These are phyloP conservation scores for Pachyrhynchus sulphureomaculatus DNA, from an alignment of 1,140 invertebrate genomes.

Conservation along the genomic window DNA sequence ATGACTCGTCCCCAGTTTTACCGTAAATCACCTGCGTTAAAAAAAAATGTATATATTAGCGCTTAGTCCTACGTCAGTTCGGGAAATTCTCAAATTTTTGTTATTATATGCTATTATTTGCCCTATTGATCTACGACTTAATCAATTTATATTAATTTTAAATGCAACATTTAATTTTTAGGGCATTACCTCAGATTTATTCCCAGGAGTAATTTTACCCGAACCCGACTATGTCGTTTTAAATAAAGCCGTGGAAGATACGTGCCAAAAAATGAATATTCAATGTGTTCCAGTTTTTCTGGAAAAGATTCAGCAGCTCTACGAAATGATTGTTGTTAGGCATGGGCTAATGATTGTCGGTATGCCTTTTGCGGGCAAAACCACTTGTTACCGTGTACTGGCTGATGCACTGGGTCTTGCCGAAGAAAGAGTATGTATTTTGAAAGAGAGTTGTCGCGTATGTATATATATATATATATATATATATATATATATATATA, in stretches of 20 bases:
- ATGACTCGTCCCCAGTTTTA: too few relatives aligned
- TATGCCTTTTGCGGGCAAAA: slow-evolving; percentile 87
- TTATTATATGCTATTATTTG: too few relatives aligned
- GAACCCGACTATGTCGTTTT: slow-evolving; percentile 70
- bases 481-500: too few relatives aligned
- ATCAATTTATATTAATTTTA: too few relatives aligned
- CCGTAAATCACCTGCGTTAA: too few relatives aligned
- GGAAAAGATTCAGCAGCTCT: slow-evolving; percentile 89
- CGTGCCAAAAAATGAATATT: slow-evolving; percentile 74
- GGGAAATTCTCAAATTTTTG: too few relatives aligned
- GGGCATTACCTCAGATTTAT: slow-evolving; percentile 90
- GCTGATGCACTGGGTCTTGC: slow-evolving; percentile 77
- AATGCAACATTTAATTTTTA: too few relatives aligned
- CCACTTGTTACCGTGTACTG: slow-evolving; percentile 73
- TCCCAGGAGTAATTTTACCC: slow-evolving; percentile 77
- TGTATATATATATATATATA: too few relatives aligned
- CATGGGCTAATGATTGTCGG: slow-evolving; percentile 91
- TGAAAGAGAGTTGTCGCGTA: background rate
- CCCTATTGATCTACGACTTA: too few relatives aligned
- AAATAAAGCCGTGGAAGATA: slow-evolving; percentile 62
- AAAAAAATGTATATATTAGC: too few relatives aligned
- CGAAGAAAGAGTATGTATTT: slow-evolving; percentile 68
- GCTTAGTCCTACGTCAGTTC: too few relatives aligned
- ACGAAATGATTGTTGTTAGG: slow-evolving; percentile 94
- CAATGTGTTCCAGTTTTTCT: slow-evolving; percentile 83